Evolutionary conservation across 1,140 invertebrate species (phyloP), one percentile per base, ranked within the genome.

Genomic region (Teleogryllus occipitalis): DNA sequence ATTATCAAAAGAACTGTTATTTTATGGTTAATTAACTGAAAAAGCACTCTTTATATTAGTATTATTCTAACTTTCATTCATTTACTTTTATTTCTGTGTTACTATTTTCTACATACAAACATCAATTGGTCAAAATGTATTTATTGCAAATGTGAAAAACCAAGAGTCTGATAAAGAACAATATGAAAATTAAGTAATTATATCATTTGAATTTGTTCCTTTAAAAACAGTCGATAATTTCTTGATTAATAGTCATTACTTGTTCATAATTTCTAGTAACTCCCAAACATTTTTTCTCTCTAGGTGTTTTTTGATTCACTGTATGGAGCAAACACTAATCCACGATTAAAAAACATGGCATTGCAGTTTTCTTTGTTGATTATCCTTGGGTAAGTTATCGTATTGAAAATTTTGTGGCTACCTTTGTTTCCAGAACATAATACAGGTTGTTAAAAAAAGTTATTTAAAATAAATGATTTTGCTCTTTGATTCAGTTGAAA

Each of bases 301-400:
- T 85, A 94, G 91, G 91, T 96, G 22, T 91, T 97, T 80, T 97
- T 96, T 87, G 94, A 96, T 82, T 93, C 94, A 72, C 86, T 97
- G 8, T 96, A 94, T 87, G 95, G 95, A 76, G 89, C 88, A 14
- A 93, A 95, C 83, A 94, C 95, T 1, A 96, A 96, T 87, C 87
- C 91, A 2, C 93, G 95, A 82, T 89, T 97, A 74, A 95, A 95
- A 82, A 90, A 90, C 39, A 87, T 94, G 83, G 93, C 95, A 47
- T 87, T 97, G 5, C 93, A 94, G 85, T 96, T 96, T 88, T 90
- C 94, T 74, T 89, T 93, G 78, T 93, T 95, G 83, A 90, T 97
- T 27, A 92, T 96, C 72, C 90, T 91, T 83, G 90, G 92, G 94
- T 95, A 86, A 90, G 90, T 87, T 54, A 65, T 14, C 7, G 2